Evolutionary conservation across 2,888 invertebrate genomes (phyloP).

Genomic region (Agrochola circellaris): DNA sequence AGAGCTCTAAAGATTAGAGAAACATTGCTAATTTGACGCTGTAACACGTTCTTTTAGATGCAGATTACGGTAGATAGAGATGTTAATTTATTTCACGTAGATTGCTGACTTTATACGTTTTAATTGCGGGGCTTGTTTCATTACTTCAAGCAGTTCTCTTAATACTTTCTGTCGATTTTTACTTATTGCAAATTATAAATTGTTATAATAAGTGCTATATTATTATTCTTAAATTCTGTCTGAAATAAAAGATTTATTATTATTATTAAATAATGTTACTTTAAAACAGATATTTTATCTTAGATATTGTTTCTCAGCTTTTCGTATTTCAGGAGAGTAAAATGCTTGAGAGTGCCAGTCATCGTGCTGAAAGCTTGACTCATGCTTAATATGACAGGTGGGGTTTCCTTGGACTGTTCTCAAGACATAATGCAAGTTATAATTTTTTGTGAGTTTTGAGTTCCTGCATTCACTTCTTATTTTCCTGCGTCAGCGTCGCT

Average conservation of each 20-base stretch:
- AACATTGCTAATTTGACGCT: conserved; percentile 75
- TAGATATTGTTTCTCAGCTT: background rate
- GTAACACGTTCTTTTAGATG: conserved; percentile 67
- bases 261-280: background rate
- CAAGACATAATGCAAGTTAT: conserved; percentile 30
- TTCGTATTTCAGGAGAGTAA: background rate
- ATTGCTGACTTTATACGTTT: conserved; percentile 19
- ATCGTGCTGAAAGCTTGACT: conserved; percentile 32
- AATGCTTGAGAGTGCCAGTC: conserved; percentile 16
- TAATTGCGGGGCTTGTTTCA: conserved; percentile 20
- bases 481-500: background rate
- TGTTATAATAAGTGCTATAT: background rate
- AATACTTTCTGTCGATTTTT: background rate
- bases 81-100: conserved; percentile 43
- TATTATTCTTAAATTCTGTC: background rate
- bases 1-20: conserved; percentile 77
- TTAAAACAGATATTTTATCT: background rate
- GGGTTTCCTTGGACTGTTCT: conserved; percentile 13
- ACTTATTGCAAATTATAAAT: background rate
- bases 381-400: conserved; percentile 40
- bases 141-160: background rate
- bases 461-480: background rate
- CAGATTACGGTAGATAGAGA: conserved; percentile 38
- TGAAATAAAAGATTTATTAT: background rate
- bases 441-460: conserved; percentile 13